Conservation (phyloP, 1,140 invertebrate species). For the Nautilus pompilius region DNA sequence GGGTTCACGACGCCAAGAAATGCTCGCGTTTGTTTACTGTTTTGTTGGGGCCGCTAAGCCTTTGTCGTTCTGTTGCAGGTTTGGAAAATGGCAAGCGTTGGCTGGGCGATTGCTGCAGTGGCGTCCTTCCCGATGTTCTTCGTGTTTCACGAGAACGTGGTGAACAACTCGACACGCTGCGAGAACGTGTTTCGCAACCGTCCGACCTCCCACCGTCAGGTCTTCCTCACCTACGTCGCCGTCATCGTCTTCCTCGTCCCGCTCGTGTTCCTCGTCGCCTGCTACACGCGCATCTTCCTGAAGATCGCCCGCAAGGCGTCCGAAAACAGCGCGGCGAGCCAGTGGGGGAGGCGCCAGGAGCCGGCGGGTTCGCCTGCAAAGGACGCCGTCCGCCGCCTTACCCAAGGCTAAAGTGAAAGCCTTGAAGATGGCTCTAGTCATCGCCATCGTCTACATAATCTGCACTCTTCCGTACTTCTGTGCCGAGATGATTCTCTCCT, state of each 20-base stretch:
- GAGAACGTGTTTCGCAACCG: slow-evolving; percentile 42
- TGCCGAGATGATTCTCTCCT: slow-evolving; percentile 52
- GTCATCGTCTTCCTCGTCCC: slow-evolving; percentile 47
- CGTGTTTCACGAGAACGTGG: slow-evolving; percentile 30
- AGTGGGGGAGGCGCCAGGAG: slow-evolving; percentile 20
- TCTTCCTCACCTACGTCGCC: slow-evolving; percentile 44
- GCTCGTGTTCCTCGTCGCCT: slow-evolving; percentile 38
- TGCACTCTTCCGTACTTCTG: slow-evolving; percentile 52
- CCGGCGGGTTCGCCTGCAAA: slow-evolving; percentile 42
- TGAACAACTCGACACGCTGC: slow-evolving; percentile 26
- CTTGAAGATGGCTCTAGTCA: slow-evolving; percentile 54
- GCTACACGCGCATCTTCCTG: slow-evolving; percentile 48
- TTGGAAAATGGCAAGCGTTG: slow-evolving; percentile 38
- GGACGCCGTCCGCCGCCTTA: slow-evolving; percentile 43
- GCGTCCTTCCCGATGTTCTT: slow-evolving; percentile 41
- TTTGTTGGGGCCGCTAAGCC: no score
- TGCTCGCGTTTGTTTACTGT: no score
- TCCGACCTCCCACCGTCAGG: slow-evolving; percentile 33
- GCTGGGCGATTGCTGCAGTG: slow-evolving; percentile 39
- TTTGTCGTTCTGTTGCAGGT: slow-evolving; percentile 34
- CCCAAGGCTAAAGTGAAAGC: slow-evolving; percentile 55
- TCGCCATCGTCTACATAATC: slow-evolving; percentile 47
- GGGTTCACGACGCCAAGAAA: no score
- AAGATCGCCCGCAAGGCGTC: slow-evolving; percentile 45
- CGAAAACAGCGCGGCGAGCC: slow-evolving; percentile 21